These are phyloP conservation scores for Aspidiotus destructor DNA, from an alignment of 2,888 invertebrate genomes.

Conservation along the genomic window DNA sequence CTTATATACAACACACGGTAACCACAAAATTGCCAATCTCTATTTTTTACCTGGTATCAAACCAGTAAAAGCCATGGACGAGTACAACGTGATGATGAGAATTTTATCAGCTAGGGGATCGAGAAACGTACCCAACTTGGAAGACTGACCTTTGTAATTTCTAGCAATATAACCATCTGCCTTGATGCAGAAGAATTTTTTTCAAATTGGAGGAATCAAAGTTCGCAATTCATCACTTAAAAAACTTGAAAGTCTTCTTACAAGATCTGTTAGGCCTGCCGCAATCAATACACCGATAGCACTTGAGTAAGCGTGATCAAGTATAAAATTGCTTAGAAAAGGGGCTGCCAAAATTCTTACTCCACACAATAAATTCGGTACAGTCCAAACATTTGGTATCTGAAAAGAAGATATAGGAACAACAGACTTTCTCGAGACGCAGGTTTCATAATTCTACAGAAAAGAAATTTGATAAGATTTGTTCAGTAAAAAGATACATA, in stretches of 20 bases:
- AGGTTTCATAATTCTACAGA: too few species aligned
- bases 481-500: too few species aligned
- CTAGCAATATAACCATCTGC: slow-evolving; percentile 95
- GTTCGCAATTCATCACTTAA: not conserved
- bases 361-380: slow-evolving; percentile 84
- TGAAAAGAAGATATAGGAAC: not conserved
- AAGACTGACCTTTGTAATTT: slow-evolving; percentile 79
- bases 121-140: slow-evolving; percentile 85
- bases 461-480: too few species aligned
- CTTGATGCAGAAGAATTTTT: slow-evolving; percentile 44
- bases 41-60: slow-evolving; percentile 60
- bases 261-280: slow-evolving; percentile 87
- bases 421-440: not conserved
- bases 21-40: not conserved
- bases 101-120: slow-evolving; percentile 97
- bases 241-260: slow-evolving; percentile 44
- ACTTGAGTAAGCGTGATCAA: slow-evolving; percentile 63
- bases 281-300: slow-evolving; percentile 72
- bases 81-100: slow-evolving; percentile 76
- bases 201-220: not conserved
- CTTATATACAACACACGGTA: not conserved
- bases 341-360: slow-evolving; percentile 78
- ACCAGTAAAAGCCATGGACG: slow-evolving; percentile 74
- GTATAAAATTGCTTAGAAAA: slow-evolving; percentile 76
- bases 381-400: slow-evolving; percentile 77